Evolutionary conservation across 1,140 invertebrate genomes (phyloP), one percentile per base, ranked within the genome.

Genomic region (Eriosoma lanigerum): DNA sequence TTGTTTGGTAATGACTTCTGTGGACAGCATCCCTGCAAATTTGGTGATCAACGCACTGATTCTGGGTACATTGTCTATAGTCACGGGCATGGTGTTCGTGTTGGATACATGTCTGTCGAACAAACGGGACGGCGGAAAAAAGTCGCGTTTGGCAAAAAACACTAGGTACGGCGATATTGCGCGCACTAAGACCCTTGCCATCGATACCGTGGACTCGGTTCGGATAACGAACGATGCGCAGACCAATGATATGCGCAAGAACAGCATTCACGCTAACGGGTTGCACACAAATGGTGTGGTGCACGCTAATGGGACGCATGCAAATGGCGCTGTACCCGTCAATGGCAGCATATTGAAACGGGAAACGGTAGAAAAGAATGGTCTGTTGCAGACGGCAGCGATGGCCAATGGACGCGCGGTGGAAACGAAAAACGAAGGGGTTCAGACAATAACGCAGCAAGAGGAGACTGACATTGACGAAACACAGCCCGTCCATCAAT

Each of bases 11-110:
- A 86, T 92, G 72, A 90, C 90, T 15, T 90, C 91, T 8, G 87
- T 93, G 83, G 92, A 93, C 83, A 90, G 89, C 58, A 88, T 93
- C 4, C 91, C 91, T 4, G 84, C 86, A 13, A 88, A 90, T 54
- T 85, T 93, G 60, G 86, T 92, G 8, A 90, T 91, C 82, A 93
- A 93, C 84, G 91, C 91, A 0, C 89, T 91, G 0, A 88, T 92
- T 26, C 86, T 93, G 17, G 91, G 91, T 1, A 87, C 88, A 13
- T 85, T 93, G 6, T 90, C 91, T n/a, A 85, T 93, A 9, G 81
- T 91, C 10, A 91, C 91, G 0, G 91, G 89, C 1, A 87, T 90
- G 3, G 86, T 92, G 38, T 82, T 82, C 46, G 19, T 82, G 21
- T 21, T 81, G 15, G 82, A 82, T 44, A 82, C 81, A 9, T 81